phyloP scores from a whole-genome alignment of 2,888 invertebrate genomes.

The Drosophila recens region DNA sequence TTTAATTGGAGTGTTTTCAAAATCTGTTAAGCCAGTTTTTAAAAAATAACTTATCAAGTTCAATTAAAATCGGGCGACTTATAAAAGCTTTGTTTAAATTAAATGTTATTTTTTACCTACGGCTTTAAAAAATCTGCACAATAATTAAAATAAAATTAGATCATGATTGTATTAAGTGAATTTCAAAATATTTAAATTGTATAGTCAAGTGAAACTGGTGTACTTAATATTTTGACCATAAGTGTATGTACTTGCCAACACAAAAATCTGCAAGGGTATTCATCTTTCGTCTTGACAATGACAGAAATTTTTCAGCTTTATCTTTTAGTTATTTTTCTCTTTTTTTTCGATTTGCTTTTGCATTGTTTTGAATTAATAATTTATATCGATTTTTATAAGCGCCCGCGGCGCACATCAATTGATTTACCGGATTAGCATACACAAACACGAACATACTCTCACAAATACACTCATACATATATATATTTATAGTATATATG shows the following conservation, averaged over 20 bases:
- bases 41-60: no score
- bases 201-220: neutral
- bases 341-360: conserved; percentile 51
- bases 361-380: conserved; percentile 81
- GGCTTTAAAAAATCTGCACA: no score
- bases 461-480: neutral
- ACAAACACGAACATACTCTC: conserved; percentile 22
- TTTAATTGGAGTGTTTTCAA: no score
- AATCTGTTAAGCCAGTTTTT: no score
- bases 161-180: no score
- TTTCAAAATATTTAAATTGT: neutral
- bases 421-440: conserved; percentile 78
- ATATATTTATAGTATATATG: conserved; percentile 33
- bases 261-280: neutral
- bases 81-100: no score
- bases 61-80: no score
- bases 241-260: no score
- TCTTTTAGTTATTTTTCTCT: conserved; percentile 20
- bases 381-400: conserved; percentile 79
- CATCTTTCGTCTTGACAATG: neutral
- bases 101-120: no score
- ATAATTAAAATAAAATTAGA: no score
- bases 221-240: neutral
- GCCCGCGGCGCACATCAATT: conserved; percentile 80
- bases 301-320: neutral